Evolutionary conservation across 2,797 vertebrate species (phyloP), one percentile per base, ranked within the genome.

Genomic region (Myripristis murdjan): DNA sequence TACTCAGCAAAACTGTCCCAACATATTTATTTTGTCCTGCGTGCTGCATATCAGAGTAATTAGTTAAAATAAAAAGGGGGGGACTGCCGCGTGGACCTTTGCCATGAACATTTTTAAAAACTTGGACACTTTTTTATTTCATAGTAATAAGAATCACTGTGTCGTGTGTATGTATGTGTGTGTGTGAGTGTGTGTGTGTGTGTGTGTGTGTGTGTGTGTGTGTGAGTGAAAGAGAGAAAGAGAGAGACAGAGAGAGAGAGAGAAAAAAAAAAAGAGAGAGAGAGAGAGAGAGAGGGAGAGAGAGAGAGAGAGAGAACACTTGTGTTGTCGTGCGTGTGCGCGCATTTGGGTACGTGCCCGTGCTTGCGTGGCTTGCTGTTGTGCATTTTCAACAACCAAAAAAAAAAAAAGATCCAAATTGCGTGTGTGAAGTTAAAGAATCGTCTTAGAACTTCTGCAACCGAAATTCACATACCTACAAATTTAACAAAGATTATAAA

Each of bases 281-380:
- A 44, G 31, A 61, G 35, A 70, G 60, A 61, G 53, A 76, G 68
- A 44, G 31, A 60, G 35, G 68, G 62, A 61, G 71, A 46, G 43
- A 56, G 58, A 46, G 12, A 60, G 53, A 76, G 68, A 44, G 31
- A 61, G 35, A 70, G 60, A 61, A 82, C 56, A 53, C 73, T 55
- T 64, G 65, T 77, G 72, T 77, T 85, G 75, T 65, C 70, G 62
- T 66, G 71, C 79, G 89, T 56, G 63, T 74, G 81, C 79, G 79
- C 79, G 77, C 81, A 69, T 75, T 82, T 85, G 82, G 80, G 66
- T 61, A 56, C 80, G 83, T 84, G 84, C 82, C 82, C 82, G 88
- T 84, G 89, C 87, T 68, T 91, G 87, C 81, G 85, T 91, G 87
- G 83, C 81, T 87, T 64, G 44, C 61, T 87, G 61, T 35, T 64